Conservation (phyloP, 2,797 vertebrate species). For the Poecilia gillii region DNA sequence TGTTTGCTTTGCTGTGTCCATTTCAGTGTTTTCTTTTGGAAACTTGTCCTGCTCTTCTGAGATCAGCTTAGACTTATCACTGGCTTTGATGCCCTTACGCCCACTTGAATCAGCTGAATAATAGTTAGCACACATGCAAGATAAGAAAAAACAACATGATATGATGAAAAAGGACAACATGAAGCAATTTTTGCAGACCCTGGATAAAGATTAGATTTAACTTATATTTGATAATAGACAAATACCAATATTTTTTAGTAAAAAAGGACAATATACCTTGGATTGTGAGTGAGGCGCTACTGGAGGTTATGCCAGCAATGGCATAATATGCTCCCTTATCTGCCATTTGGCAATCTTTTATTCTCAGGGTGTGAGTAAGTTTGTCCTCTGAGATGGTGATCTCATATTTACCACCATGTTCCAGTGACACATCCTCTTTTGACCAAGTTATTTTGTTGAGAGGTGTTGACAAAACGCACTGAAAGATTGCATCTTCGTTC, state of each 20-base stretch:
- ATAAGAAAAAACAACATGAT: rapidly evolving
- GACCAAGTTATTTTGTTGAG: constrained; percentile 83
- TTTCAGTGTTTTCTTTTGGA: constrained; percentile 48
- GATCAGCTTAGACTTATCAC: constrained; percentile 38
- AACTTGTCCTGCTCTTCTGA: constrained; percentile 51
- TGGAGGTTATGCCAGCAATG: constrained; percentile 78
- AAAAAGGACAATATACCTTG: constrained; percentile 71
- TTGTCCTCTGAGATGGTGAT: constrained; percentile 83
- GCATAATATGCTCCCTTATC: constrained; percentile 86
- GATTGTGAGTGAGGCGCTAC: constrained; percentile 85
- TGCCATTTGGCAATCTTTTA: constrained; percentile 74
- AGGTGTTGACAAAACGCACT: constrained; percentile 81
- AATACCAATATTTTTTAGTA: neutral
- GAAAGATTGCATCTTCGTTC: constrained; percentile 79
- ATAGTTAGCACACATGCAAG: neutral
- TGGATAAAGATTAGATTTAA: neutral
- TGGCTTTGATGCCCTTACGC: constrained; percentile 19
- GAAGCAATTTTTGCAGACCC: neutral
- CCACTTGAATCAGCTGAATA: constrained; percentile 62
- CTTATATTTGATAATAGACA: neutral
- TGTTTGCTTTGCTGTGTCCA: constrained; percentile 39
- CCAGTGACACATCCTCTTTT: constrained; percentile 74
- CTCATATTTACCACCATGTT: constrained; percentile 80
- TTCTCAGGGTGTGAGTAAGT: constrained; percentile 82
- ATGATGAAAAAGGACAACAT: neutral